Base-by-base conservation (phyloP, 1,140 invertebrate genomes). In the Drosophila bipectinata region DNA sequence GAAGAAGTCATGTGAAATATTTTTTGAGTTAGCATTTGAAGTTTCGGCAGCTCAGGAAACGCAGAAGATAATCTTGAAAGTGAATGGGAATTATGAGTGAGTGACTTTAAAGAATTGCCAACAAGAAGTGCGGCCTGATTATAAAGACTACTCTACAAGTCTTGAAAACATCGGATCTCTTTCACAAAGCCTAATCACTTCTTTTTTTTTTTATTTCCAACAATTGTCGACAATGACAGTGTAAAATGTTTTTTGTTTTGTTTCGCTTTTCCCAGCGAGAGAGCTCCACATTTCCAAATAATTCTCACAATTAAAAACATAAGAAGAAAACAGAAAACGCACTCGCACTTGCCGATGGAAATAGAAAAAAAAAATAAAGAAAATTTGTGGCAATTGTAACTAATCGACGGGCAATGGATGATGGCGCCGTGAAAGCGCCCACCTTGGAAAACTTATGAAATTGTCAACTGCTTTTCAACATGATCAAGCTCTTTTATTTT, bases 331-430 rank as follows among this genome's bases (percentile, higher is more conserved):
- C 54, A 64, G 72, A 84, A 84, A 84, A 84, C 60, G 66, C 62
- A 69, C 61, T 52, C 37, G 53, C 39, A 66, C 21, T 54, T 37
- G 34, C 32, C 10, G 37, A 55, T 39, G 7, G 26, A 75, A 44
- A 71, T 62, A 14, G 10, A 51, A 45, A 66, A 32, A n/a, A 32
- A 30, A 69, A 57, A 69, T 68, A 69, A 71, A 78, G 76, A 67
- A 82, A 48, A 75, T 88, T 88, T 87, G 82, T 88, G 82, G 85
- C 78, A 82, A 87, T 87, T 87, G 82, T 82, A 87, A 88, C 82
- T 88, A 87, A 87, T 87, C 82, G 82, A 88, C 82, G 77, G 61
- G 54, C 72, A 53, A 57, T 56, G 71, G 58, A 59, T 51, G 60
- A 53, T 74, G 68, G 83, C 69, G 82, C 82, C 82, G 82, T 68